Base-by-base conservation (phyloP, 2,113 vertebrate species). In the Irena cyanogastra region DNA sequence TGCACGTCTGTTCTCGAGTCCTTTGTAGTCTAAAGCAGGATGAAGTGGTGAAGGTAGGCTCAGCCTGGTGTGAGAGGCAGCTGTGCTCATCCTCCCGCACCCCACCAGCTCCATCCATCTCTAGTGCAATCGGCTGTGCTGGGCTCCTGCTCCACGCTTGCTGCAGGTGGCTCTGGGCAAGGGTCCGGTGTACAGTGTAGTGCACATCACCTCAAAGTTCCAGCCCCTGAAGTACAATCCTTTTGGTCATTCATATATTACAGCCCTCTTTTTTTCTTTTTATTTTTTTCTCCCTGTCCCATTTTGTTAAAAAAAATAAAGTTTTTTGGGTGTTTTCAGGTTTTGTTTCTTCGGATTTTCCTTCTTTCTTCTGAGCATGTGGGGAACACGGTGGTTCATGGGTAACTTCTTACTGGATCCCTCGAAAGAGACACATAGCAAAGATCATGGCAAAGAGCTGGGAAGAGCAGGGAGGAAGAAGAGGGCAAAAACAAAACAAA, bases 381-480 rank as follows among this genome's bases (percentile, higher is more conserved):
- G 66, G 63, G 70, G 81, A 92, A 75, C 1, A 2, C 24, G 47
- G 42, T 39, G 49, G 68, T 77, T 86, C 63, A 26, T 2, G 14
- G 88, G 89, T 60, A 56, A 19, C 77, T 74, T 95, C 92, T 88
- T 98, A 99, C 97, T 99, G 98, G 97, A 99, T 99, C 65, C 99
- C 99, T 93, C 98, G 97, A 95, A 99, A 99, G 90, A 99, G 97
- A 97, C 99, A 99, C 98, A 99, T 99, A 42, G 99, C 99, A 41
- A 99, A 99, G 94, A 99, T 97, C 99, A 99, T 99, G 93, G 99
- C 98, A 16, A 99, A 99, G 23, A 99, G 98, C 99, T 99, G 98
- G 37, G 60, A 83, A 94, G 76, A 85, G 60, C 11, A 66, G 42
- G 18, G 11, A 71, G 63, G 63, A 28, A 90, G 45, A 83, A 52